Evolutionary conservation across 2,797 vertebrate genomes (phyloP), one percentile per base, ranked within the genome.

Genomic region (Mormyrus hasselquistii): DNA sequence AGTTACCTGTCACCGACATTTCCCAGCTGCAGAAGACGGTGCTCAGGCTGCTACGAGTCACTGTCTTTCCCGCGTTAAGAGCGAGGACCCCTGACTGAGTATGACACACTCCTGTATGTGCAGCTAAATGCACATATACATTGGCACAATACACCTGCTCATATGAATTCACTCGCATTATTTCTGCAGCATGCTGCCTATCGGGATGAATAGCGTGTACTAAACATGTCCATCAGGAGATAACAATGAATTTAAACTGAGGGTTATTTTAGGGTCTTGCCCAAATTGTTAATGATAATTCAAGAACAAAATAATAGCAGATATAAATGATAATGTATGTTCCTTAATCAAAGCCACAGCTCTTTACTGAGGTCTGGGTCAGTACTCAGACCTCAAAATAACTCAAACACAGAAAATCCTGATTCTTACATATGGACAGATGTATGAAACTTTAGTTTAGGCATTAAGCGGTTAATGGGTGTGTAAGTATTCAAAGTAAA

Each of bases 1-100:
- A 76, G 44, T 41, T 55, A 59, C 53, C 55, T 87, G 86, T 87
- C 86, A 62, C 86, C 44, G 2, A 87, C 47, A 25, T 65, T 87
- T 62, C 59, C 55, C 57, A 65, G 55, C 55, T 49, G 86, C 29
- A 87, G 86, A 4, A 38, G 85, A 29, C 0, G 44, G 19, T 53
- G 83, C 49, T 85, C 10, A 10, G 83, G n/a, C 49, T 52, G 83
- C 83, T 85, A 22, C 12, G 2, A 50, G 47, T 52, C 49, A 25
- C 52, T 57, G n/a, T 87, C 85, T 55, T 57, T 29, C 85, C 25
- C n/a, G 8, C 55, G 19, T 57, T 44, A 87, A 88, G 57, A 53
- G 49, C 1, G 87, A 49, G 65, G 41, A 62, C 52, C 52, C 29
- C 52, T n/a, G 25, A 34, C 50, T 29, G 4, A 25, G 2, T 38